Evolutionary conservation across 1,140 invertebrate genomes (phyloP).

Genomic region (Achatina immaculata): DNA sequence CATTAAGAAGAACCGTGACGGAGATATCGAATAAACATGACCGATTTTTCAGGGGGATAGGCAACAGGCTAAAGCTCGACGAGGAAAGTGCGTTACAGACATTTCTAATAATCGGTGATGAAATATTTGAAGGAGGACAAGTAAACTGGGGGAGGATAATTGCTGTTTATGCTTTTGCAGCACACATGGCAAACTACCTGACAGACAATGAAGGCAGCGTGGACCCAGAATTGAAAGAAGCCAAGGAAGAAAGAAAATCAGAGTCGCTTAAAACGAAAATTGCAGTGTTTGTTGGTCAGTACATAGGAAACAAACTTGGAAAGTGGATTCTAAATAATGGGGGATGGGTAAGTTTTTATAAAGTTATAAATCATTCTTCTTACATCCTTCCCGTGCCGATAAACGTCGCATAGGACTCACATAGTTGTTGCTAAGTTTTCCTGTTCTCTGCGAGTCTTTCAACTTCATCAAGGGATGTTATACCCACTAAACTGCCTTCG

Average conservation of each 20-base stretch:
- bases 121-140: slow-evolving; percentile 74
- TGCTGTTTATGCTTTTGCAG: slow-evolving; percentile 77
- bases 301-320: slow-evolving; percentile 70
- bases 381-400: too few relatives aligned
- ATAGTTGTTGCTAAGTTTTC: too few relatives aligned
- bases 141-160: slow-evolving; percentile 77
- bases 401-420: too few relatives aligned
- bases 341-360: slow-evolving; percentile 71
- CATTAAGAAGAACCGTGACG: slow-evolving; percentile 65
- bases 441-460: too few relatives aligned
- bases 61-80: slow-evolving; percentile 74
- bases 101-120: slow-evolving; percentile 75
- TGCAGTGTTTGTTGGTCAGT: slow-evolving; percentile 70
- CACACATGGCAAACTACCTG: slow-evolving; percentile 74
- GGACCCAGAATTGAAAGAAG: neutral
- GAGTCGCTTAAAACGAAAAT: slow-evolving; percentile 58
- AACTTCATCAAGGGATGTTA: too few relatives aligned
- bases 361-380: too few relatives aligned
- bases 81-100: slow-evolving; percentile 74
- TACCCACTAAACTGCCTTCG: too few relatives aligned
- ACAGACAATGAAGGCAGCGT: slow-evolving; percentile 59
- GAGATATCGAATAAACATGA: slow-evolving; percentile 74
- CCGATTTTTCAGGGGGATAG: slow-evolving; percentile 76
- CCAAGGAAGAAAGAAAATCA: neutral
- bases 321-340: slow-evolving; percentile 70